These are phyloP conservation scores for Geotrupes spiniger DNA, from an alignment of 2,888 invertebrate genomes.

Conservation along the genomic window DNA sequence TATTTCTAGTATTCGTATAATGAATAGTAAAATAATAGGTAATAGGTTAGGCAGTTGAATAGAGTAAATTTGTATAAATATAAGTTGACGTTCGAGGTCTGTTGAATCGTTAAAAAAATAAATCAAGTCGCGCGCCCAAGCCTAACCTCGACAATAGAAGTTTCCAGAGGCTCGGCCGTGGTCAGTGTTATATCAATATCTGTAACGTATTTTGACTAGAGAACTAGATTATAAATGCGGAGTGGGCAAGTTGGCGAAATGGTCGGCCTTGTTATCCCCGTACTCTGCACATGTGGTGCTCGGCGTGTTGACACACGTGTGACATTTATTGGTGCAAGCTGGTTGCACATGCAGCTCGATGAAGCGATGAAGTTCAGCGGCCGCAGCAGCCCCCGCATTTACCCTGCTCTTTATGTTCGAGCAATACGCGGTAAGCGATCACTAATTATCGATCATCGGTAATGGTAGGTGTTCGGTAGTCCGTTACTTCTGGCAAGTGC, in stretches of 20 bases:
- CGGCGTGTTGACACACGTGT: constrained; percentile 39
- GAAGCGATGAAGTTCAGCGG: constrained; percentile 26
- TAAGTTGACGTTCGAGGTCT: too few species aligned
- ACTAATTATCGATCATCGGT: constrained; percentile 26
- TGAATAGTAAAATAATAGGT: too few species aligned
- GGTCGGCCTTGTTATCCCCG: constrained; percentile 24
- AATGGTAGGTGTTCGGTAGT: constrained; percentile 25
- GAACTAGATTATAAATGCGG: constrained; percentile 17
- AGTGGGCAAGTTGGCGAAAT: constrained; percentile 26
- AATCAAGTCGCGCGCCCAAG: constrained; percentile 12
- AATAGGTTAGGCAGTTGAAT: too few species aligned
- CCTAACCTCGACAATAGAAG: constrained; percentile 15
- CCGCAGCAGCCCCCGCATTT: constrained; percentile 17
- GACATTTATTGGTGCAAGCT: constrained; percentile 24
- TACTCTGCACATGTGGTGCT: constrained; percentile 34
- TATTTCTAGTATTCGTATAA: too few species aligned
- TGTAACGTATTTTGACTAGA: constrained; percentile 9
- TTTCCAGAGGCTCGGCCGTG: constrained; percentile 15
- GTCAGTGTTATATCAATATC: constrained; percentile 17
- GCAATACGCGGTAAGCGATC: constrained; percentile 17
- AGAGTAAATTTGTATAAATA: too few species aligned
- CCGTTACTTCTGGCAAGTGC: constrained; percentile 25
- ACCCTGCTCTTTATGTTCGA: constrained; percentile 11
- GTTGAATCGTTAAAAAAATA: constrained; percentile 6
- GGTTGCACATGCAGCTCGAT: constrained; percentile 16